These are phyloP conservation scores for Cheilosia variabilis DNA, from an alignment of 2,888 invertebrate species.

Conservation along the genomic window DNA sequence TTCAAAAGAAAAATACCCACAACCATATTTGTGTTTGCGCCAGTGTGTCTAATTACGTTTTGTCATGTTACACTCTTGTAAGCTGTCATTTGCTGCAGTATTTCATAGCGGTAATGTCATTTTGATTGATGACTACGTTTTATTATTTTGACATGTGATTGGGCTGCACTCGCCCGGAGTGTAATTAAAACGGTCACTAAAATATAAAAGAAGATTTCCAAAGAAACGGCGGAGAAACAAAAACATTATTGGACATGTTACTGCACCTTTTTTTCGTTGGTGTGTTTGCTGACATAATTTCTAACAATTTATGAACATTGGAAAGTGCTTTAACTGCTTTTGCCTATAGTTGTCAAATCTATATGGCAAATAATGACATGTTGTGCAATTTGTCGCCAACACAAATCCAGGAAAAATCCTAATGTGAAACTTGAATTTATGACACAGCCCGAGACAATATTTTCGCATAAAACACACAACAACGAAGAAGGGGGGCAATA, in stretches of 20 bases:
- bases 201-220: too few species aligned
- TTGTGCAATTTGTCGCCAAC: not conserved
- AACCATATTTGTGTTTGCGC: not conserved
- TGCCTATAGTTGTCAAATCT: not conserved
- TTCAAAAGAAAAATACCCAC: not conserved
- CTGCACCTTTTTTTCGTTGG: too few species aligned
- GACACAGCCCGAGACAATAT: slow-evolving; percentile 35
- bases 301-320: too few species aligned
- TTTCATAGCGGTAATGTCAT: slow-evolving; percentile 41
- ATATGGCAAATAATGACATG: not conserved
- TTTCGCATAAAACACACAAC: slow-evolving; percentile 51
- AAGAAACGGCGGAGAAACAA: too few species aligned
- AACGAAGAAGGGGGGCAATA: slow-evolving; percentile 38
- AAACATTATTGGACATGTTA: too few species aligned
- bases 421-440: slow-evolving; percentile 41
- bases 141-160: slow-evolving; percentile 43
- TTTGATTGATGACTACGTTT: slow-evolving; percentile 60
- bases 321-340: not conserved
- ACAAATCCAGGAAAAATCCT: slow-evolving; percentile 3
- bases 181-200: slow-evolving; percentile 7
- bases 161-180: slow-evolving; percentile 12
- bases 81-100: slow-evolving; percentile 40
- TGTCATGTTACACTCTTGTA: slow-evolving; percentile 40
- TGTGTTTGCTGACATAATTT: too few species aligned
- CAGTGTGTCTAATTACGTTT: slow-evolving; percentile 26